These are phyloP conservation scores for Holacanthella duospinosa DNA, from an alignment of 2,888 invertebrate genomes.

Conservation along the genomic window DNA sequence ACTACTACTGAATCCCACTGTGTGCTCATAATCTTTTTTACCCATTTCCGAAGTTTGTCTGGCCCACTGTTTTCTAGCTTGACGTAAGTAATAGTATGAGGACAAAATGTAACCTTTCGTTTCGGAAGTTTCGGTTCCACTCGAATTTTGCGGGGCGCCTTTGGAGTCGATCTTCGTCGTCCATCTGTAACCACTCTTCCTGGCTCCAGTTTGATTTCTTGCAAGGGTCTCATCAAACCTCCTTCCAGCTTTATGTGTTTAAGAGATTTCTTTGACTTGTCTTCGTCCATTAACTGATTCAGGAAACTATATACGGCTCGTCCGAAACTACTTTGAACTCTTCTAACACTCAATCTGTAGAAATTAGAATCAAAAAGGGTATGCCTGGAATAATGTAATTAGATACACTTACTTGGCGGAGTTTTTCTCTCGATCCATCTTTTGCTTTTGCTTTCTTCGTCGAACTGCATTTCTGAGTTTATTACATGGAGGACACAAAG, in stretches of 20 bases:
- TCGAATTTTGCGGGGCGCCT: neutral
- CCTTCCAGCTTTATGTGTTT: constrained; percentile 13
- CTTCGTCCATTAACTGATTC: constrained; percentile 23
- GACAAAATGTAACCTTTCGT: no score
- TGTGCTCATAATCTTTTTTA: no score
- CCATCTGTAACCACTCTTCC: neutral
- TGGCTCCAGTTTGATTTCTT: neutral
- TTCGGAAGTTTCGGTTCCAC: no score
- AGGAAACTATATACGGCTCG: constrained; percentile 28
- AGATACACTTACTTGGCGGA: neutral
- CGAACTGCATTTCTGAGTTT: constrained; percentile 20
- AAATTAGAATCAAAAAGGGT: neutral
- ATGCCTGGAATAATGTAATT: no score
- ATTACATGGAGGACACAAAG: constrained; percentile 25
- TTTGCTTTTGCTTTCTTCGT: constrained; percentile 23
- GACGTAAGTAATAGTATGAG: no score
- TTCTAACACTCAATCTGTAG: constrained; percentile 19
- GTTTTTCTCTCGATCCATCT: constrained; percentile 10
- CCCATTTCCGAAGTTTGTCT: no score
- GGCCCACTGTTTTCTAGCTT: no score
- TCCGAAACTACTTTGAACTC: constrained; percentile 28
- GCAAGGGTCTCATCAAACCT: constrained; percentile 9
- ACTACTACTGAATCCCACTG: no score
- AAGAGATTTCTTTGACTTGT: constrained; percentile 12
- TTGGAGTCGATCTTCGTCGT: neutral